Evolutionary conservation across 2,888 invertebrate genomes (phyloP), one percentile per base, ranked within the genome.

Genomic region (Neelides folsomi): DNA sequence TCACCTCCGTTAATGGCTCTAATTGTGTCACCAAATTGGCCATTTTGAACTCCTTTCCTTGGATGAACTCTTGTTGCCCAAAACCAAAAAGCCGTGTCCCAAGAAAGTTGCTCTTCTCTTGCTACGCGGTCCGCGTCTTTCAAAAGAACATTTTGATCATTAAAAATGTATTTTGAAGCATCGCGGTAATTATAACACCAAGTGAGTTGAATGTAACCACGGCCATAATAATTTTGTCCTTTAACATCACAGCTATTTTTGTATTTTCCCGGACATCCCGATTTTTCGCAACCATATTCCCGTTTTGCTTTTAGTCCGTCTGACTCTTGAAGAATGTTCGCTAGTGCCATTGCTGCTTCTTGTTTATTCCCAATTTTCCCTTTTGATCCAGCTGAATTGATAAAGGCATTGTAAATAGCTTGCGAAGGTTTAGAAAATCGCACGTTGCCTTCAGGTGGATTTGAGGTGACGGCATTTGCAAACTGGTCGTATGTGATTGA

Each of bases 201-300:
- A 5, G 47, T 37, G 15, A 47, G 34, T 37, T 47, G 47, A 47
- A 47, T 36, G 15, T 47, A 47, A 7, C 47, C 47, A 6, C 47
- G 36, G 4, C 47, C 47, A 13, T 37, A 38, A 13, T 47, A 47
- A 10, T 6, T 13, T 6, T 16, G n/a, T 4, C 46, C 46, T 27
- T n/a, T n/a, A 2, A 13, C n/a, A 39, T 27, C 47, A 13, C 13
- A 38, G 37, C 9, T 36, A 4, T 19, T 13, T n/a, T 16, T 19
- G 16, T 34, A 19, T 27, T n/a, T n/a, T 10, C 15, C n/a, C n/a
- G 43, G 43, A 18, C 43, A 43, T 12, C 43, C 43, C 13, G 15
- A 12, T 43, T 43, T 13, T 43, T 43, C 43, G 19, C 46, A 20
- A 8, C n/a, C 16, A n/a, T 27, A 19, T 35, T 46, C 46, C 10